Base-by-base conservation (phyloP, 2,797 vertebrate species). In the Pipistrellus pipistrellus region DNA sequence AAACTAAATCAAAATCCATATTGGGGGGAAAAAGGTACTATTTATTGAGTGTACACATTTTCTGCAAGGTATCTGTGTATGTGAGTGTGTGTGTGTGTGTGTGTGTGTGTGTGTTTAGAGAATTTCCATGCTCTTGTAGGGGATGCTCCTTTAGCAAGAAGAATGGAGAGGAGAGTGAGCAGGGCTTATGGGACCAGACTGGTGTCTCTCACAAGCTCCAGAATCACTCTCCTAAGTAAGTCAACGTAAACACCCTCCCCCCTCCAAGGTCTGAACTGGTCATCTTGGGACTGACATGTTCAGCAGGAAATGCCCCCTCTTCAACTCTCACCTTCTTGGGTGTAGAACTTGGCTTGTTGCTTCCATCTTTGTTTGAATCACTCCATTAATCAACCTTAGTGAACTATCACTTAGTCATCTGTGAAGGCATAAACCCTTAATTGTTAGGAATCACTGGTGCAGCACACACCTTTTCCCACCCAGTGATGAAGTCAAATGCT, bases 381-480 rank as follows among this genome's bases (percentile, higher is more conserved):
- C 23, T 48, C 68, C 94, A 94, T 97, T 93, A 85, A 95, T 97
- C 94, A 97, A 11, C 59, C 32, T 38, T 64, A 57, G 89, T 72
- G 88, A 93, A 48, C 27, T 81, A 18, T 46, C 23, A 55, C 66
- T 96, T 51, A 80, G 77, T 93, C 95, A 82, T 59, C 30, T 53
- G 91, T 89, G 78, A 87, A 78, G 44, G 38, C 81, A 9, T 15
- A 55, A 55, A 32, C 73, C 82, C 80, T 51, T 20, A 4, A 96
- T 96, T 97, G 96, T 97, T 96, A 76, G 71, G 44, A 83, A 68
- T n/a, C 92, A 88, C 35, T 90, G 96, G 87, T 80, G 94, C 80
- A 0, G 41, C 48, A 15, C 90, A 84, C 32, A 44, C 62, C 46
- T 86, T 94, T 85, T 66, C 81, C 44, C 64, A 38, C 12, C 59